Base-by-base conservation (phyloP, 2,797 vertebrate species). In the Alcedo atthis region DNA sequence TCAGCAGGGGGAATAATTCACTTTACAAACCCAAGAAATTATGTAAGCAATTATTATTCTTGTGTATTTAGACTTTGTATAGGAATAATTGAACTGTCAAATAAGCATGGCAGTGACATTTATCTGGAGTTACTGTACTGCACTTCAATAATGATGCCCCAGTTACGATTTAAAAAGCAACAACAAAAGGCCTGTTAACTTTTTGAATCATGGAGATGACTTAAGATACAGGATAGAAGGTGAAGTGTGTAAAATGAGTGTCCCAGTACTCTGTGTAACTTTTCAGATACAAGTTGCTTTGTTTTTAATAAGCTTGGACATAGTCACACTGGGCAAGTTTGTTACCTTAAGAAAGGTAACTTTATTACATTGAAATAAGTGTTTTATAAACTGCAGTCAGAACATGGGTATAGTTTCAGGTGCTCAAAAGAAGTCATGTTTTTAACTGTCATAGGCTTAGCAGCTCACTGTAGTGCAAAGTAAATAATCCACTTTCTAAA, bases 391-490 rank as follows among this genome's bases (percentile, higher is more conserved):
- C 59, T 59, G 9, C 92, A 94, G 68, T 78, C 57, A 28, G 58
- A 30, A 22, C 4, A 51, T 92, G 62, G 54, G 92, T 96, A 53
- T 69, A 92, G 66, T 87, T 94, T 83, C 68, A 93, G 93, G 77
- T 96, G 69, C 95, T 96, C 92, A 94, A 75, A 51, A 94, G 78
- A 71, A 90, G 26, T 59, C 79, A 61, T 89, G 32, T 59, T 94
- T 95, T 93, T 54, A 94, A 63, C 82, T 95, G 86, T 92, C 87
- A 94, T 67, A 95, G 76, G 45, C 87, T 97, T 96, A 91, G 77
- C 71, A 33, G 77, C 67, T 96, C 73, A 69, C 81, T 94, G 4
- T 80, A 93, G 84, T 81, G 66, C 96, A 85, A 92, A 96, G 91
- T 54, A 67, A 86, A 87, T 81, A 81, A 90, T 69, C 90, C 53